Percentiles rank a stretch among this genome's conserved stretches.
phyloP scores from a whole-genome alignment of 2,888 invertebrate genomes.

The Acanthosepion pharaonis region DNA sequence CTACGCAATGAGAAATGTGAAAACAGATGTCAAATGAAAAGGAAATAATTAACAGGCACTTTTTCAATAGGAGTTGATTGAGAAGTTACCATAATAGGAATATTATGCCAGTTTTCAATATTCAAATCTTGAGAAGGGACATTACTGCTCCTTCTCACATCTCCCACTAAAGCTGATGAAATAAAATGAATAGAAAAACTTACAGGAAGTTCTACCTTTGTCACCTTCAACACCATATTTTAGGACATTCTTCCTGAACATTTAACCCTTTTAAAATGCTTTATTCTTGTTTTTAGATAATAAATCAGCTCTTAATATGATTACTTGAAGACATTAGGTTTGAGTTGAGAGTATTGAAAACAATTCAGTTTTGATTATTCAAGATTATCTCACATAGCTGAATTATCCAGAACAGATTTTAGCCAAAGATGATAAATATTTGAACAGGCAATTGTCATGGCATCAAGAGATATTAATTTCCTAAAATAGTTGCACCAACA shows the following conservation, averaged over 20 bases:
- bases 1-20: background rate
- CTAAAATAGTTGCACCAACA: background rate
- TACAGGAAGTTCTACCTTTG: background rate
- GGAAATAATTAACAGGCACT: background rate
- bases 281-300: background rate
- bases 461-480: background rate
- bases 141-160: background rate
- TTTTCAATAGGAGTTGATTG: too few relatives aligned
- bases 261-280: background rate
- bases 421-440: background rate
- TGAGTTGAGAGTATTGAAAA: background rate
- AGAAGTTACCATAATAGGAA: too few relatives aligned
- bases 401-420: background rate
- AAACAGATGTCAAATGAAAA: conserved; percentile 7
- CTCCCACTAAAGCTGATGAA: background rate
- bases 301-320: background rate
- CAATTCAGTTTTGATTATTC: background rate
- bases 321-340: background rate
- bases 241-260: background rate
- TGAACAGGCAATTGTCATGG: background rate
- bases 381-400: background rate
- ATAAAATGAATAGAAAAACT: background rate
- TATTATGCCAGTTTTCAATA: background rate
- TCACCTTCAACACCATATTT: background rate
- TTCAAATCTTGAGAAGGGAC: background rate